phyloP scores from a whole-genome alignment of 2,113 vertebrate species.

The Numenius arquata region DNA sequence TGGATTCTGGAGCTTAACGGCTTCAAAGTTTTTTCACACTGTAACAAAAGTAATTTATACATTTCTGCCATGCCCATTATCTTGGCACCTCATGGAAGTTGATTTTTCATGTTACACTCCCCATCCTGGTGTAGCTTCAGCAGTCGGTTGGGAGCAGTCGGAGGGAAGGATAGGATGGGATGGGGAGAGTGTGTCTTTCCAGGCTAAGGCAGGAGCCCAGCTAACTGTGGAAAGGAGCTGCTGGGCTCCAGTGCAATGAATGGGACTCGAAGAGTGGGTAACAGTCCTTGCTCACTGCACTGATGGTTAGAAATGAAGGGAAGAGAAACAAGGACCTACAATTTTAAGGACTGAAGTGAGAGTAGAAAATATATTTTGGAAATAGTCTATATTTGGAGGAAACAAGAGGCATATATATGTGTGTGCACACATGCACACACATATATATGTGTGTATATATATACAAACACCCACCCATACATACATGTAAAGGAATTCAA shows the following conservation, averaged over 20 bases:
- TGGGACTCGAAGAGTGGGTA: fast-evolving
- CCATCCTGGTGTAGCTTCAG: background rate
- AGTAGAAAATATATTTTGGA: background rate
- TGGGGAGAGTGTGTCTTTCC: background rate
- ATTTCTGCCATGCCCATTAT: background rate
- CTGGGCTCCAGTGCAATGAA: background rate
- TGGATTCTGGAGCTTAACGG: background rate
- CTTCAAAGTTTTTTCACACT: background rate
- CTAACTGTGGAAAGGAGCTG: fast-evolving
- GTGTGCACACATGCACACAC: background rate
- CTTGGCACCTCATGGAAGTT: background rate
- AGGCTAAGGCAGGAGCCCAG: background rate
- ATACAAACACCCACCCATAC: fast-evolving
- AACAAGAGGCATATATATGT: background rate
- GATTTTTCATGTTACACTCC: background rate
- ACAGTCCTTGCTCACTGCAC: background rate
- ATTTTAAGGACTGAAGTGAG: background rate
- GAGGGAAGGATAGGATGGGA: background rate
- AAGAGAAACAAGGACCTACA: background rate
- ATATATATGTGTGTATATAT: fast-evolving
- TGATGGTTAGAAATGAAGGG: background rate
- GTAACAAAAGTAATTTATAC: background rate
- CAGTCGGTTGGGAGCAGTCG: background rate
- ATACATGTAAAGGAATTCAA: background rate
- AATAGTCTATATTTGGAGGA: background rate